A percentile compares a stretch with the other conserved stretches of the same genome.
phyloP scores from a whole-genome alignment of 2,113 vertebrate species.

The Psittacus erithacus region DNA sequence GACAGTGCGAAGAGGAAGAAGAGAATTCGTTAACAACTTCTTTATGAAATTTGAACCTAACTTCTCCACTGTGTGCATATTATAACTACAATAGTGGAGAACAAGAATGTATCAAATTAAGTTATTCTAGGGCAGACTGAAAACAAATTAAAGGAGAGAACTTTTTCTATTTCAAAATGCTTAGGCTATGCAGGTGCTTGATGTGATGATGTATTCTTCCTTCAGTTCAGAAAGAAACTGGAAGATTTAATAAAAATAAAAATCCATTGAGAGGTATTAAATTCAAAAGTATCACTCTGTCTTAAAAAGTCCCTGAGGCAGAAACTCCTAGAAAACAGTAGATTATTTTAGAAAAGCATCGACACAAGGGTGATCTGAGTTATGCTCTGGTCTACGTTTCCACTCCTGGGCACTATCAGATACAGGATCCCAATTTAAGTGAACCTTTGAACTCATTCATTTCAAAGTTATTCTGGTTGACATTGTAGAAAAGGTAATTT shows the following conservation, averaged over 20 bases:
- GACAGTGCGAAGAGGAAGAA: neutral
- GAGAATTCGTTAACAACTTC: neutral
- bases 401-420: neutral
- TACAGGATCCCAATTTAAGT: neutral
- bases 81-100: neutral
- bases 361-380: neutral
- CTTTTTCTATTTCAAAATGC: neutral
- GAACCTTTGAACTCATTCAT: neutral
- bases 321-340: neutral
- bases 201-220: neutral
- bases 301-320: neutral
- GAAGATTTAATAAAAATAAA: neutral
- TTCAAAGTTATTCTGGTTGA: neutral
- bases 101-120: neutral
- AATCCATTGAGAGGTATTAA: neutral
- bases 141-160: neutral
- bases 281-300: neutral
- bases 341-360: neutral
- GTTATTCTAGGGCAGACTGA: neutral
- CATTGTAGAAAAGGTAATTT: neutral
- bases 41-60: neutral
- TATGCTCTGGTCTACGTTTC: neutral
- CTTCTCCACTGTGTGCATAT: neutral
- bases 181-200: neutral
- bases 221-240: neutral